Conservation (phyloP, 2,888 invertebrate genomes). For the Lepidochitona cinerea region DNA sequence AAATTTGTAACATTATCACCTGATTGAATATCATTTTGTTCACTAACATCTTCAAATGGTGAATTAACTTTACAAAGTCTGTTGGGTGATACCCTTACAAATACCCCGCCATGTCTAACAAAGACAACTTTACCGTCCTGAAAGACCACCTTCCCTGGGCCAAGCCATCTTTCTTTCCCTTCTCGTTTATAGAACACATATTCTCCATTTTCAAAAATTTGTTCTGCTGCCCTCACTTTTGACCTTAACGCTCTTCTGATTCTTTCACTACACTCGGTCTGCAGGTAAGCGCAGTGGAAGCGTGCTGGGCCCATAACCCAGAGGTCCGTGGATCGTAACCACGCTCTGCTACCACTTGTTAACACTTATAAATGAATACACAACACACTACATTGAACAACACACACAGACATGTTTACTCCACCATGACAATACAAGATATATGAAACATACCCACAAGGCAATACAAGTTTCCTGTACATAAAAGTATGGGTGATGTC, state of each 20-base stretch:
- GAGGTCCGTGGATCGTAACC: no score
- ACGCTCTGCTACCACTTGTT: no score
- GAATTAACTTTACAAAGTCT: constrained; percentile 24
- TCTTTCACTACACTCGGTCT: constrained; percentile 35
- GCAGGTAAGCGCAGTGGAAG: no score
- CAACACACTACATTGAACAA: no score
- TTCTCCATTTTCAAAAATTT: constrained; percentile 36
- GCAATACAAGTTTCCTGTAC: no score
- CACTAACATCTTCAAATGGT: not conserved
- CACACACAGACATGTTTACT: no score
- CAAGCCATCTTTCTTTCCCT: constrained; percentile 30
- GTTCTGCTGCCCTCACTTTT: constrained; percentile 35
- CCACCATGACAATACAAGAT: no score
- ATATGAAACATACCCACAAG: no score
- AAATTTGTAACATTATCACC: not conserved
- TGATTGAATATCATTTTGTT: not conserved
- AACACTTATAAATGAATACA: no score
- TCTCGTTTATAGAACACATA: constrained; percentile 36
- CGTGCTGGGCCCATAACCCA: no score
- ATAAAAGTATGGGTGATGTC: no score
- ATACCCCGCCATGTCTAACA: constrained; percentile 39
- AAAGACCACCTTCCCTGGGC: constrained; percentile 42
- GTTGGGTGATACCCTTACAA: constrained; percentile 43
- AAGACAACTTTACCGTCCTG: constrained; percentile 47
- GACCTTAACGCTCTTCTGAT: constrained; percentile 31